A percentile compares a stretch with the other conserved stretches of the same genome.
phyloP scores from a whole-genome alignment of 2,113 vertebrate genomes.

The Tinamus guttatus region DNA sequence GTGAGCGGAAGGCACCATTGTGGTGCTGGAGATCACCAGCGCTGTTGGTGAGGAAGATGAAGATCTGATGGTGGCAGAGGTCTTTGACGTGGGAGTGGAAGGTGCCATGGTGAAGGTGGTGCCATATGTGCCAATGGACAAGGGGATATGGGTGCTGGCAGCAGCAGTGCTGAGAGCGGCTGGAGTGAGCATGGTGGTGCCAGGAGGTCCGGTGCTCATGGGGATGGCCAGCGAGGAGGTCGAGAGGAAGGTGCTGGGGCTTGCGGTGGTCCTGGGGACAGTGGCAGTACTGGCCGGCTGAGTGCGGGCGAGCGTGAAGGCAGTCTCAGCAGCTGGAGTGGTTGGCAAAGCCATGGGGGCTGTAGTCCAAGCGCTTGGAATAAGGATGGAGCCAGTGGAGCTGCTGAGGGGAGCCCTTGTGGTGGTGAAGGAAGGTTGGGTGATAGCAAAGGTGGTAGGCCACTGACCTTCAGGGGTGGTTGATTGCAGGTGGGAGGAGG shows the following conservation, averaged over 20 bases:
- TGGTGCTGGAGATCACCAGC: fast-evolving
- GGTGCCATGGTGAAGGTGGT: neutral
- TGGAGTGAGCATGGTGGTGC: neutral
- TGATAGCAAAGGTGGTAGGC: fast-evolving
- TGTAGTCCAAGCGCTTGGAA: neutral
- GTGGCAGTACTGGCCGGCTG: neutral
- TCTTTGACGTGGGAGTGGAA: neutral
- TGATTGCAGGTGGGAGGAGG: fast-evolving
- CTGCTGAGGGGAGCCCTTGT: neutral
- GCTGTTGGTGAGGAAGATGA: neutral
- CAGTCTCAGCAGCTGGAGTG: neutral
- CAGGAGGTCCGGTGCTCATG: neutral
- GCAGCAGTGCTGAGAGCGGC: neutral
- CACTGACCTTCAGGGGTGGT: neutral
- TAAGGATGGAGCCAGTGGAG: neutral
- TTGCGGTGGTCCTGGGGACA: fast-evolving
- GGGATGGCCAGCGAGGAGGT: neutral
- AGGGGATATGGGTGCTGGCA: neutral
- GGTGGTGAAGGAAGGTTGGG: neutral
- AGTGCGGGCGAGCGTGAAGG: neutral
- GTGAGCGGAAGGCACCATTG: neutral
- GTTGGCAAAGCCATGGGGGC: neutral
- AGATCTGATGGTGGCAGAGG: neutral
- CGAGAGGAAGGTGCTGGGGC: neutral
- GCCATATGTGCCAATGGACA: fast-evolving